A percentile compares a stretch with the other conserved stretches of the same genome.
phyloP scores from a whole-genome alignment of 35 echinoderm and acorn worm species.

The Hemicentrotus pulcherrimus region DNA sequence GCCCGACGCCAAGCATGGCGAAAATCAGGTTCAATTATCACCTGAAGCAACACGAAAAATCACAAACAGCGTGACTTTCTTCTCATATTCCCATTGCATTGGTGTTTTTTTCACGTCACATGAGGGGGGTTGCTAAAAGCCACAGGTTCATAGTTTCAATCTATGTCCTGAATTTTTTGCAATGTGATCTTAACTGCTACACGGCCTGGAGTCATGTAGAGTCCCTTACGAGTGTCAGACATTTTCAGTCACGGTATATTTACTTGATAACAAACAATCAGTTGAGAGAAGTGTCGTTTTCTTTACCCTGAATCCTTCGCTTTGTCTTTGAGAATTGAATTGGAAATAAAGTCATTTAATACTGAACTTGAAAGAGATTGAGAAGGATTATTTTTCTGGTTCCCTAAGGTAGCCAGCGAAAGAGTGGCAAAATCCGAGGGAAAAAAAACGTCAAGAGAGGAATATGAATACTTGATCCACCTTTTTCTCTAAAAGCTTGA shows the following conservation, averaged over 20 bases:
- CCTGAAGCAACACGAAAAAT: neutral
- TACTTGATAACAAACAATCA: neutral
- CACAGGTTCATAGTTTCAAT: neutral
- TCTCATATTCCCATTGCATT: neutral
- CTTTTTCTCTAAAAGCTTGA: too few species aligned
- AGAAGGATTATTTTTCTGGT: neutral
- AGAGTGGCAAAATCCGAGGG: too few species aligned
- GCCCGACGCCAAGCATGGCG: neutral
- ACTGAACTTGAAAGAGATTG: neutral
- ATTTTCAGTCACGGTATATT: neutral
- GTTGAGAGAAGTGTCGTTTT: neutral
- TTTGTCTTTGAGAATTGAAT: neutral
- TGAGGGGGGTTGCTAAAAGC: neutral
- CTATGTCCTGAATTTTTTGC: neutral
- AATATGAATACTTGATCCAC: too few species aligned
- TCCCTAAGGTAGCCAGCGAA: too few species aligned
- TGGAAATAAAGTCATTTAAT: neutral
- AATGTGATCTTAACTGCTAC: neutral
- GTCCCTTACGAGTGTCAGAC: neutral
- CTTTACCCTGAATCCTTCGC: neutral
- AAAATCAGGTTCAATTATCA: conserved; percentile 3
- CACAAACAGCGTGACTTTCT: neutral
- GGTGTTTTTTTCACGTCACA: neutral
- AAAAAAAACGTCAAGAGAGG: too few species aligned
- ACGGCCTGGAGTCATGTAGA: neutral